Conservation (phyloP, 2,888 invertebrate genomes). For the Oasisia sp. region DNA sequence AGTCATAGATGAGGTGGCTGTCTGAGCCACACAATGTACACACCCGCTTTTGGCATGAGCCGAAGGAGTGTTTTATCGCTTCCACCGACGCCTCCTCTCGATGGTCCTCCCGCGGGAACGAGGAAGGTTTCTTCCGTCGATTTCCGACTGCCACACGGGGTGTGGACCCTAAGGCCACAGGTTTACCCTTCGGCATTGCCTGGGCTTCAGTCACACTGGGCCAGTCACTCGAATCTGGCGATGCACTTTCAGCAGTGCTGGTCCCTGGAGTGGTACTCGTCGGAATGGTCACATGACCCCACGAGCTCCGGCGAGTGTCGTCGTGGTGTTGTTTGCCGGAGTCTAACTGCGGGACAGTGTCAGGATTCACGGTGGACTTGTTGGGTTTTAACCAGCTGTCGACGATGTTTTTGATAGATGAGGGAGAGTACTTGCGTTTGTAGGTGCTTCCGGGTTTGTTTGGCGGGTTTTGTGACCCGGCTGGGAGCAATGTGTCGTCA, state of each 20-base stretch:
- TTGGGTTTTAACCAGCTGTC: neutral
- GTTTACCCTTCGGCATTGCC: neutral
- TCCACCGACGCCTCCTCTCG: neutral
- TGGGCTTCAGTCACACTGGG: neutral
- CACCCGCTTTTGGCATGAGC: neutral
- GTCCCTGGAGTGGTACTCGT: neutral
- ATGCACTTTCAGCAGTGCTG: neutral
- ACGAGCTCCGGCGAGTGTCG: neutral
- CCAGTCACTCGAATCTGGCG: neutral
- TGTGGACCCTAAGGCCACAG: neutral
- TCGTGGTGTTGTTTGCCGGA: neutral
- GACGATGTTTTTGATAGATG: neutral
- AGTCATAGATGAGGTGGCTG: neutral
- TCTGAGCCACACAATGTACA: neutral
- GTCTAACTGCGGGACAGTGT: neutral
- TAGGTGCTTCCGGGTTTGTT: neutral
- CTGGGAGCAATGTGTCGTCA: neutral
- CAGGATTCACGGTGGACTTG: neutral
- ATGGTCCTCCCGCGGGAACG: neutral
- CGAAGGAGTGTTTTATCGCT: slow-evolving; percentile 1
- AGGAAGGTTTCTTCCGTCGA: neutral
- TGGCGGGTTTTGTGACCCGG: neutral
- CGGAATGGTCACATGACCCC: slow-evolving; percentile 7
- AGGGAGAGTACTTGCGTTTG: neutral
- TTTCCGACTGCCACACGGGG: neutral